Base-by-base conservation (phyloP, 2,797 vertebrate genomes). In the Xyrichtys novacula region DNA sequence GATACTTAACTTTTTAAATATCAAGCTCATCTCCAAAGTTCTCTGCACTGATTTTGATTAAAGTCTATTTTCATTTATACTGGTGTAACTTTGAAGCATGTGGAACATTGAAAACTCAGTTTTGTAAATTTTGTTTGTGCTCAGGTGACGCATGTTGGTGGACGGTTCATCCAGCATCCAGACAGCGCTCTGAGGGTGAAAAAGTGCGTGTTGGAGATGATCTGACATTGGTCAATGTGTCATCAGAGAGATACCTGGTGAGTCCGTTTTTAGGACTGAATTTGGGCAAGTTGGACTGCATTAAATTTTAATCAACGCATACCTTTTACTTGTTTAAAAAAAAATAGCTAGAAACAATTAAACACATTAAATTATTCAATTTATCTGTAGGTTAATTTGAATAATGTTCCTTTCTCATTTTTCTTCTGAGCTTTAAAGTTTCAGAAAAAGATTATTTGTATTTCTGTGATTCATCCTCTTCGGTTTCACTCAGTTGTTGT, bases 131-230 rank as follows among this genome's bases (percentile, higher is more conserved):
- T 19, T 57, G 5, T 73, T 3, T 44, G 20, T 46, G 22, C 58
- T 43, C 28, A 98, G 97, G 96, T 28, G 97, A 99, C 70, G 94
- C 96, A 2, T 98, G 97, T 76, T 99, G 97, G 96, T 99, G 97
- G 97, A 98, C 95, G 0, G 95, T 98, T 54, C 97, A 99, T 67
- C 97, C 97, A 16, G 96, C 97, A 47, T 98, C 97, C 39, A 96
- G 97, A 75, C 97, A 99, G 79, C 92, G 97, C 77, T 99, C 97
- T 3, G 97, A 99, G 86, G 97, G 97, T n/a, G 97, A 99, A 87
- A 99, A 99, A 82, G 96, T 99, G 0, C 94, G 95, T 5, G 96
- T 96, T 49, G 96, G 97, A 59, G 97, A 99, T 78, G 97, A 99
- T 86, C 95, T 99, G 66, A 98, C 98, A 81, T 86, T 99, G 71